Base-by-base conservation (phyloP, 2,113 vertebrate genomes). In the Vulpes lagopus region DNA sequence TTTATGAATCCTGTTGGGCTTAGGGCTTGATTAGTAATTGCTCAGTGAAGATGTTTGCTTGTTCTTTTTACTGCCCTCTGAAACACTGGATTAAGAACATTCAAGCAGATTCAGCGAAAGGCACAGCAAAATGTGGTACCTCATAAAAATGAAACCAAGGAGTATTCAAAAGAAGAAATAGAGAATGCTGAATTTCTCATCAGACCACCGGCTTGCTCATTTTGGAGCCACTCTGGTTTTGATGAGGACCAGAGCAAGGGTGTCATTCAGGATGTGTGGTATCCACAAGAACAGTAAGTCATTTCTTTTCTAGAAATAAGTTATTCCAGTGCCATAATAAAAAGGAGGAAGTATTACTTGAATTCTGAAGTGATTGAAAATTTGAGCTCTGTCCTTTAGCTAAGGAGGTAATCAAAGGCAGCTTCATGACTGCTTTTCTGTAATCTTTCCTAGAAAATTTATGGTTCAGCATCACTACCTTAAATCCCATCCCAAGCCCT, bases 101-200 rank as follows among this genome's bases (percentile, higher is more conserved):
- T 81, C 32, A 88, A 69, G 16, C 25, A 74, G 25, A 23, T 88
- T 17, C 51, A 95, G 55, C 11, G 27, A 74, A 95, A 90, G 91
- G 3, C 67, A 94, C 22, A 78, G 91, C 16, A 87, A 96, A 95
- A 79, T 64, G 59, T 86, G 57, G 53, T 27, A 43, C 32, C 23
- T 93, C 64, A 80, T 89, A 96, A 95, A 95, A 96, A 83, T 73
- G 84, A 97, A 95, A 94, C 88, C 55, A 93, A 83, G 51, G 23
- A 38, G 30, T 74, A 9, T 71, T 93, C 51, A 76, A 38, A 59
- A 69, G 38, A 89, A 91, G 43, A 89, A 84, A n/a, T 15, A 65
- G 69, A 92, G 20, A 82, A 71, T 8, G 32, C 15, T 78, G 32
- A 32, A 35, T 64, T 94, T 96, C 76, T n/a, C 35, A 82, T 49